Percentiles rank a stretch among this genome's conserved stretches.
These are phyloP conservation scores for Drosophila novamexicana DNA, from an alignment of 1,140 invertebrate genomes.

Conservation along the genomic window DNA sequence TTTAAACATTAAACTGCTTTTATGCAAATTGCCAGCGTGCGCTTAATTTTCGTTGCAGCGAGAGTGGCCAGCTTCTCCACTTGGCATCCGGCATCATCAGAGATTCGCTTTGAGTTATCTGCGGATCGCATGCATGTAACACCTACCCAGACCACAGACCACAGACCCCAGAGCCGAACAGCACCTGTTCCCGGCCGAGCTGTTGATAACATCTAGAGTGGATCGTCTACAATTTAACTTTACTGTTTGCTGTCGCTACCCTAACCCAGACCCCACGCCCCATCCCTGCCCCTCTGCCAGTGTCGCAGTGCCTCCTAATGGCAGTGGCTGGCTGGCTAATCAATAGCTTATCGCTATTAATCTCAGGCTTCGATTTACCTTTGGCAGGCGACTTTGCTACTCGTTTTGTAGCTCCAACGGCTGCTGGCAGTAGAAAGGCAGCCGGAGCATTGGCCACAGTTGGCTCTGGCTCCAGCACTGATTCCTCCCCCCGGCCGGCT, in stretches of 20 bases:
- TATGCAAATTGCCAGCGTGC: constrained; percentile 82
- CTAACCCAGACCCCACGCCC: neutral
- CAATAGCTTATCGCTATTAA: constrained; percentile 83
- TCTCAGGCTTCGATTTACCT: constrained; percentile 80
- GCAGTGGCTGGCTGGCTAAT: constrained; percentile 73
- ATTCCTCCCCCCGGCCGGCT: neutral
- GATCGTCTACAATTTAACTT: constrained; percentile 49
- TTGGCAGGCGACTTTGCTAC: constrained; percentile 71
- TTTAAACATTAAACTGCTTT: constrained; percentile 83
- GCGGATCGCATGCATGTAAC: constrained; percentile 72
- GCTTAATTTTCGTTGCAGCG: constrained; percentile 66
- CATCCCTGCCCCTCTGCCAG: neutral
- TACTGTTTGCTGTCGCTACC: constrained; percentile 18
- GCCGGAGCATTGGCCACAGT: neutral
- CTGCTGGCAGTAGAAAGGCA: neutral
- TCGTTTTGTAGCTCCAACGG: constrained; percentile 59
- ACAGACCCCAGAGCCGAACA: neutral
- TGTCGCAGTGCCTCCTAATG: constrained; percentile 30
- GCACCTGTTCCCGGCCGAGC: constrained; percentile 19
- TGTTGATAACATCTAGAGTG: constrained; percentile 67
- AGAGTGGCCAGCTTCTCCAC: neutral
- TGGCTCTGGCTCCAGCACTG: neutral
- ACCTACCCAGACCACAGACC: constrained; percentile 47
- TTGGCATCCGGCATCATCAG: constrained; percentile 31
- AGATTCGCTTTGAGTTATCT: constrained; percentile 70